Evolutionary conservation across 2,113 vertebrate genomes (phyloP).

Genomic region (Carollia perspicillata): DNA sequence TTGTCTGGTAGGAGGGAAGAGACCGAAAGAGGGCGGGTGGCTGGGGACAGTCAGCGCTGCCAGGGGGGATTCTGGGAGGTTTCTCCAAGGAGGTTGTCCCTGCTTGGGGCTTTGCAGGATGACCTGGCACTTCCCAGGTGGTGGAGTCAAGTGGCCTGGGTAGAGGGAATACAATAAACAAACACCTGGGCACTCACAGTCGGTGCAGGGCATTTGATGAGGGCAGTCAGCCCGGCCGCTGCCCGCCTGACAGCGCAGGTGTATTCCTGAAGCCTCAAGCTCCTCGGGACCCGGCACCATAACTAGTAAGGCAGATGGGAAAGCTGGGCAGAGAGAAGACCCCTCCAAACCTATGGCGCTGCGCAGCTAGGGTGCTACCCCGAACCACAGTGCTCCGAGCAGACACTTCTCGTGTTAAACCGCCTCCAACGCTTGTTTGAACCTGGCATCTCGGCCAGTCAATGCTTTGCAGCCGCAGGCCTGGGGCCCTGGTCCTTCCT

Average conservation of each 20-base stretch:
- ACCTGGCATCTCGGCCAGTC: no score
- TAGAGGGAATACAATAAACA: background rate
- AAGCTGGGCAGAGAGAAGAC: background rate
- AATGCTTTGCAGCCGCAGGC: no score
- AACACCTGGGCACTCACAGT: background rate
- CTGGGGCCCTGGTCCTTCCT: background rate
- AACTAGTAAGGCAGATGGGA: no score
- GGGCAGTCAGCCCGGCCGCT: background rate
- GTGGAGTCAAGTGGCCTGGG: no score
- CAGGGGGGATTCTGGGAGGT: background rate
- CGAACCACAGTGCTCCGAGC: background rate
- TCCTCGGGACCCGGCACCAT: no score
- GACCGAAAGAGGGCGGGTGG: background rate
- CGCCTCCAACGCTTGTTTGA: no score
- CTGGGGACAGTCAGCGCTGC: background rate
- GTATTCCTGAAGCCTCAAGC: background rate
- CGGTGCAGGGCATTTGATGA: fast-evolving
- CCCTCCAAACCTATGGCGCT: no score
- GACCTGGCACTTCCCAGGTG: background rate
- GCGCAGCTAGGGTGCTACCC: background rate
- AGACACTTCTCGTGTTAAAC: background rate
- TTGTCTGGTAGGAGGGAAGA: background rate
- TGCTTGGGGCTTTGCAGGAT: background rate
- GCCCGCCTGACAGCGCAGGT: background rate
- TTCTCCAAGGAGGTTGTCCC: background rate